Base-by-base conservation (phyloP, 2,113 vertebrate genomes). In the Chloropsis hardwickii region DNA sequence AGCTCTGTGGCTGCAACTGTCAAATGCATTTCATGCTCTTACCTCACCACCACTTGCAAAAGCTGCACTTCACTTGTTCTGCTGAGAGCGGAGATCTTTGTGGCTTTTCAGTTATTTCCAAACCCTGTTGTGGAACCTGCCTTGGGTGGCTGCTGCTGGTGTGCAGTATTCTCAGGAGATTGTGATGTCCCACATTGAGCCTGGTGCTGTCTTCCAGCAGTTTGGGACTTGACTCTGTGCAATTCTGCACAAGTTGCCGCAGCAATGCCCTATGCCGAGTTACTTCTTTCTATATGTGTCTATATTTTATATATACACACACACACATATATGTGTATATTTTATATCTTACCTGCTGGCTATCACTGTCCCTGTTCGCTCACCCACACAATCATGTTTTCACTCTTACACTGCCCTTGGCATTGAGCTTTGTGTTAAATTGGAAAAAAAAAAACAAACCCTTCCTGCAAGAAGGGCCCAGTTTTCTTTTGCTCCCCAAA, bases 41-140 rank as follows among this genome's bases (percentile, higher is more conserved):
- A 23, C 85, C 24, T 79, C 90, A 70, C 11, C 60, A 17, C 71
- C 28, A 18, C 64, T 94, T 92, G 92, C 86, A 86, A 83, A 86
- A 90, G 67, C 62, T 61, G 8, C 54, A 35, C 66, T 81, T 77
- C 24, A 42, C 62, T 83, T 12, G 4, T 29, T 90, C 69, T 50
- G 27, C 42, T 42, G 42, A 42, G 37, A 37, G 53, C 11, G 14
- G 35, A 48, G 73, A 53, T 61, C 80, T 73, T 16, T 92, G 88
- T 88, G 95, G 96, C 88, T 96, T 91, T 95, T 87, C 65, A 74
- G 88, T 92, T 95, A 93, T 83, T 95, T 88, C 82, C 35, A 70
- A 83, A 86, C 13, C 20, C 58, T 22, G 20, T 29, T 77, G 54
- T 69, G 61, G 74, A 58, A 44, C 58, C 45, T 83, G 86, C 58